These are phyloP conservation scores for Cheilosia variabilis DNA, from an alignment of 2,888 invertebrate genomes.

Conservation along the genomic window DNA sequence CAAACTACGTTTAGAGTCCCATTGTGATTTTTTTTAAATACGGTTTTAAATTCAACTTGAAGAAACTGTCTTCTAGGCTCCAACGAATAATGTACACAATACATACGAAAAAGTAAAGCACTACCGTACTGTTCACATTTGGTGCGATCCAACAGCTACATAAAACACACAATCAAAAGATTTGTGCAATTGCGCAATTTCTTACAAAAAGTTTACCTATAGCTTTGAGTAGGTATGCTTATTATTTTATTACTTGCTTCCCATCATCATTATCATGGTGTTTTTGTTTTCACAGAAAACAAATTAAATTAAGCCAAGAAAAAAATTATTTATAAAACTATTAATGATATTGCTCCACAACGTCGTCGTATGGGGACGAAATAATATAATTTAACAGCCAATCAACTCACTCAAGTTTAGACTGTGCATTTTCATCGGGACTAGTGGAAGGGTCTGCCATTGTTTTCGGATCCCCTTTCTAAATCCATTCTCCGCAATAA, in stretches of 20 bases:
- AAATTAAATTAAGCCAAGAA: conserved; percentile 20
- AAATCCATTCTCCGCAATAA: conserved; percentile 62
- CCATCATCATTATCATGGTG: conserved; percentile 12
- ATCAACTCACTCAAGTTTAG: conserved; percentile 64
- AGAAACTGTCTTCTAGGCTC: neutral
- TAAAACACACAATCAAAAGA: conserved; percentile 58
- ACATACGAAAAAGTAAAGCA: conserved; percentile 11
- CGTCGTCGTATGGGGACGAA: neutral
- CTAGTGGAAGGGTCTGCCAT: conserved; percentile 69
- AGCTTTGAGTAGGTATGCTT: conserved; percentile 47
- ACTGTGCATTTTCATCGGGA: conserved; percentile 52
- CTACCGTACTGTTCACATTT: conserved; percentile 14
- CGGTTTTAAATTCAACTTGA: neutral
- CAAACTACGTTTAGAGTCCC: neutral
- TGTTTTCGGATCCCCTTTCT: conserved; percentile 60
- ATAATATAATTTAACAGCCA: conserved; percentile 27
- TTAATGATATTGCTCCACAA: conserved; percentile 50
- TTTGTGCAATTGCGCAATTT: conserved; percentile 73
- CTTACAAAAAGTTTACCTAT: conserved; percentile 48
- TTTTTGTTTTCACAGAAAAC: conserved; percentile 48
- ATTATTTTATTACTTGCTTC: conserved; percentile 51
- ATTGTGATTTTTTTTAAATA: neutral
- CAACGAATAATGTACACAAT: neutral
- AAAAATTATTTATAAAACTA: conserved; percentile 19
- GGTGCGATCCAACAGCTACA: conserved; percentile 43